Conservation (phyloP, 1,140 invertebrate species). For the Bombus cullumanus region DNA sequence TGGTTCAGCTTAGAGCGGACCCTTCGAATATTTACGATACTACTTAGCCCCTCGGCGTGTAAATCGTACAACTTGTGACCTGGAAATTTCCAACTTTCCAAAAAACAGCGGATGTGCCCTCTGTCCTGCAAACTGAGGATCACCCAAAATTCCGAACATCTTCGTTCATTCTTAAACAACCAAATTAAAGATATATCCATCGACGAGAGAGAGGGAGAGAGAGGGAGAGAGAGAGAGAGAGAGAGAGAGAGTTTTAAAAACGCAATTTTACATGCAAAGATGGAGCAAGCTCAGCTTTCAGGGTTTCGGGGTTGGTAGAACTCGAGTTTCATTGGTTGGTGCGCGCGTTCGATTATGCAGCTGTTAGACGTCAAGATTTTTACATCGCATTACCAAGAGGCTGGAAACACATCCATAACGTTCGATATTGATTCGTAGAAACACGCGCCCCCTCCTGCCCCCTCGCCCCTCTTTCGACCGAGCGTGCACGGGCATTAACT, state of each 20-base stretch:
- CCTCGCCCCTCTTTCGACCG: background rate
- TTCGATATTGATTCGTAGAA: conserved; percentile 61
- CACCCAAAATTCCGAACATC: too few species aligned
- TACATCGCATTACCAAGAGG: conserved; percentile 48
- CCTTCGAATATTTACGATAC: too few species aligned
- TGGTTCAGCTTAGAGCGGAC: too few species aligned
- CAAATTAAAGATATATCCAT: background rate
- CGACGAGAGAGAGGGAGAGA: too few species aligned
- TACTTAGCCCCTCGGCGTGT: too few species aligned
- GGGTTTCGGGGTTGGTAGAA: too few species aligned
- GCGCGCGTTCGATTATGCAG: conserved; percentile 21
- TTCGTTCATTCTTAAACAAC: background rate
- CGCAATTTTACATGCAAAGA: background rate
- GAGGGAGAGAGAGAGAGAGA: too few species aligned
- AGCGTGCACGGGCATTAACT: conserved; percentile 46
- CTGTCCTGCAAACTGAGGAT: too few species aligned
- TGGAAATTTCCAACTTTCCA: too few species aligned
- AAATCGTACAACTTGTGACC: too few species aligned
- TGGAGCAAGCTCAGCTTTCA: background rate
- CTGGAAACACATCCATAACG: conserved; percentile 45
- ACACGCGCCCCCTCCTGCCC: background rate
- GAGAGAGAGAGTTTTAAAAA: background rate
- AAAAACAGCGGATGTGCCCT: too few species aligned
- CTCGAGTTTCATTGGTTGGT: background rate
- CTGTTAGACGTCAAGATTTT: conserved; percentile 60